Conservation (phyloP, 2,888 invertebrate genomes). For the Theretra japonica region DNA sequence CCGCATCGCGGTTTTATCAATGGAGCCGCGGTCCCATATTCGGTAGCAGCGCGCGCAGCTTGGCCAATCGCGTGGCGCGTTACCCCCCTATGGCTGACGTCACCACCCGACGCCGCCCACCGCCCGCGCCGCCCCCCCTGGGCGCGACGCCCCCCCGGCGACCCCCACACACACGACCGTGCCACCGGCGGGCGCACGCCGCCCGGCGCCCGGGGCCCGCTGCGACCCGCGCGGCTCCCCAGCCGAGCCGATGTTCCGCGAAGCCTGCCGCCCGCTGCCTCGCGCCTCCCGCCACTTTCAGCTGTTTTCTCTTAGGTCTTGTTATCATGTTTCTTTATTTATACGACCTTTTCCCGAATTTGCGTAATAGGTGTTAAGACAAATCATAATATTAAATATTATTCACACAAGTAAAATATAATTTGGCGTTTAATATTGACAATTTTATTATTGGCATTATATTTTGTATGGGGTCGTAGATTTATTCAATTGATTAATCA, state of each 20-base stretch:
- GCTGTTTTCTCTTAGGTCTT: background rate
- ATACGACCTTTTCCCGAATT: background rate
- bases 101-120: constrained; percentile 79
- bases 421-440: no score
- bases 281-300: constrained; percentile 6
- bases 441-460: no score
- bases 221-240: constrained; percentile 31
- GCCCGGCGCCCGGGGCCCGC: constrained; percentile 52
- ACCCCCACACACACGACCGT: constrained; percentile 43
- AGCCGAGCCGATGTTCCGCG: constrained; percentile 17
- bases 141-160: constrained; percentile 44
- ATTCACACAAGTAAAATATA: no score
- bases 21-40: constrained; percentile 93
- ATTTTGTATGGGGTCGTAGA: no score
- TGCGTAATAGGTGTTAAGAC: background rate
- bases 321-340: background rate
- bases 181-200: constrained; percentile 29
- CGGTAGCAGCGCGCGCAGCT: constrained; percentile 88
- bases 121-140: constrained; percentile 76
- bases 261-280: background rate
- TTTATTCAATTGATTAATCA: no score
- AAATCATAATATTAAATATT: no score
- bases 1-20: constrained; percentile 91
- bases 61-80: constrained; percentile 77
- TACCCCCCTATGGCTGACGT: constrained; percentile 77